Evolutionary conservation across 2,113 vertebrate genomes (phyloP), one percentile per base, ranked within the genome.

Genomic region (Nothoprocta pentlandii): DNA sequence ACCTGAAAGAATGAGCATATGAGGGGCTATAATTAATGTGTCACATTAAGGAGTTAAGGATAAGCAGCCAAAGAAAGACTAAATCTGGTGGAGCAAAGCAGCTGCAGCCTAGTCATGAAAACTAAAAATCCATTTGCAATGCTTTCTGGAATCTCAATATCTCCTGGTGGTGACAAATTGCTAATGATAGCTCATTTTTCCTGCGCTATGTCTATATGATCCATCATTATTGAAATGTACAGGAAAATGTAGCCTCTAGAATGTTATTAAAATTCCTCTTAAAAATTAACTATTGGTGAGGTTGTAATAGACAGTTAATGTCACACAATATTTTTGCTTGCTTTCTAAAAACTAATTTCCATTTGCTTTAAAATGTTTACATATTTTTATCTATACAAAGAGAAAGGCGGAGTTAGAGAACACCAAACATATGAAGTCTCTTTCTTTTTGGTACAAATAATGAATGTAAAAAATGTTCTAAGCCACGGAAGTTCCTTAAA

Each of bases 21-120:
- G 75, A 95, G 53, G n/a, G 39, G 44, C 46, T 82, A 28, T 92
- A 84, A 93, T 97, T 90, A 90, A 96, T 97, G 83, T 93, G 79
- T 69, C 96, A 87, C 67, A 90, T 97, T 97, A 94, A 96, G 89
- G 62, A 92, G 77, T 95, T 96, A 92, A 93, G 83, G 79, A 70
- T 87, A 95, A 93, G 81, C 77, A 94, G 80, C 69, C 68, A 87
- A 93, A 96, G 78, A 81, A 85, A 87, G 85, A 84, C 81, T 92
- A 88, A 94, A 73, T 26, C 49, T 76, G 47, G 44, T 87, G 76
- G 34, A 85, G 79, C 80, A 95, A 92, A 89, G 92, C 59, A 93
- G 53, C 66, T 84, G 46, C 64, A 49, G 22, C 79, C 51, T 79
- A 58, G 51, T 90, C 66, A 76, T 83, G 82, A 89, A 89, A 94